Percentiles rank a stretch among this genome's conserved stretches.
These are phyloP conservation scores for Planococcus citri DNA, from an alignment of 1,140 invertebrate genomes.

Conservation along the genomic window DNA sequence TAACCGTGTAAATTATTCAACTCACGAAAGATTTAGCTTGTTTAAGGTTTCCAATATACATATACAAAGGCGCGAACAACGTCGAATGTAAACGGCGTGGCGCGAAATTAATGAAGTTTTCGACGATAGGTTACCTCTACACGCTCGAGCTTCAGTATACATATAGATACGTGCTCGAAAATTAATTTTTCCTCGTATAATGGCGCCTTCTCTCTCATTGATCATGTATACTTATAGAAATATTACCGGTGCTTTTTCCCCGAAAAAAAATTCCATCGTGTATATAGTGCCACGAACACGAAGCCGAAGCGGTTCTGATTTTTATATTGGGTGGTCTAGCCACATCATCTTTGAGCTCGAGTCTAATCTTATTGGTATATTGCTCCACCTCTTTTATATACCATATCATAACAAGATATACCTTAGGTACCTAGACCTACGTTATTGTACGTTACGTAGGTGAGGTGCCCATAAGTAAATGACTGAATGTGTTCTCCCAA, in stretches of 20 bases:
- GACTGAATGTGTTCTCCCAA: background rate
- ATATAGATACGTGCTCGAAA: background rate
- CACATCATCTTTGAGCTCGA: background rate
- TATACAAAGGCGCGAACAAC: background rate
- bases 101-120: background rate
- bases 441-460: no score
- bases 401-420: no score
- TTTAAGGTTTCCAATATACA: background rate
- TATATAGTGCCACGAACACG: background rate
- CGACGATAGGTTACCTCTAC: background rate
- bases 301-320: background rate
- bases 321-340: background rate
- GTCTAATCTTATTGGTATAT: background rate
- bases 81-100: background rate
- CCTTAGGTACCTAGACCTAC: no score
- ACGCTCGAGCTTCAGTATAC: no score
- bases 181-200: background rate
- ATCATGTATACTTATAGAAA: no score
- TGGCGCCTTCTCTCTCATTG: background rate
- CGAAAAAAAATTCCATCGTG: background rate
- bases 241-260: background rate
- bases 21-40: background rate
- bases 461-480: background rate
- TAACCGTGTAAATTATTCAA: background rate
- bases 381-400: background rate